Evolutionary conservation across 2,888 invertebrate species (phyloP).

Genomic region (Dysmachus trigonus): DNA sequence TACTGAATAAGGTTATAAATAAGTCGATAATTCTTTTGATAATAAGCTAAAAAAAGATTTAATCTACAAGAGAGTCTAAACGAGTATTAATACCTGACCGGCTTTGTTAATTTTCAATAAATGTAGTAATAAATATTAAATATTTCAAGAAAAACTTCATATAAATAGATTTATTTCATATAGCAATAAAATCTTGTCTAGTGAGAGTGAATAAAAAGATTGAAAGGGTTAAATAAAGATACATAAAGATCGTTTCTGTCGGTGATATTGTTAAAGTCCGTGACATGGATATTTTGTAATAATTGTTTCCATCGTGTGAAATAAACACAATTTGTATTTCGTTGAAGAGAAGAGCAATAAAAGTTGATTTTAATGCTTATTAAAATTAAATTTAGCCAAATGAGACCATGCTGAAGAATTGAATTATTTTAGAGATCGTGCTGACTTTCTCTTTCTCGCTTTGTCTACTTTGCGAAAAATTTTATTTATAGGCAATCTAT

Average conservation of each 20-base stretch:
- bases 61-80: no score
- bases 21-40: no score
- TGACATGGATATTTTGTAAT: background rate
- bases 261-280: background rate
- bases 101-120: no score
- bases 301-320: background rate
- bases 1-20: no score
- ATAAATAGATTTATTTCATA: no score
- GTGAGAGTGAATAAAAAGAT: background rate
- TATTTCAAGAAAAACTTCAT: no score
- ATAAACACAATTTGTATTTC: background rate
- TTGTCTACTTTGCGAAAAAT: constrained; percentile 41
- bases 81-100: no score
- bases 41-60: no score
- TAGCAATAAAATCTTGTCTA: background rate
- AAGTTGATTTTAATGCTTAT: constrained; percentile 13
- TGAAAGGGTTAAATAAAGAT: background rate
- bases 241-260: background rate
- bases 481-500: constrained; percentile 47
- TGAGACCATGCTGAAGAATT: constrained; percentile 28
- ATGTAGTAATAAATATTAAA: no score
- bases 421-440: constrained; percentile 28
- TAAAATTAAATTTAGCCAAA: constrained; percentile 37
- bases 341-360: background rate
- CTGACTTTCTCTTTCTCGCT: constrained; percentile 24